These are phyloP conservation scores for Conger conger DNA, from an alignment of 2,113 vertebrate genomes.

Conservation along the genomic window DNA sequence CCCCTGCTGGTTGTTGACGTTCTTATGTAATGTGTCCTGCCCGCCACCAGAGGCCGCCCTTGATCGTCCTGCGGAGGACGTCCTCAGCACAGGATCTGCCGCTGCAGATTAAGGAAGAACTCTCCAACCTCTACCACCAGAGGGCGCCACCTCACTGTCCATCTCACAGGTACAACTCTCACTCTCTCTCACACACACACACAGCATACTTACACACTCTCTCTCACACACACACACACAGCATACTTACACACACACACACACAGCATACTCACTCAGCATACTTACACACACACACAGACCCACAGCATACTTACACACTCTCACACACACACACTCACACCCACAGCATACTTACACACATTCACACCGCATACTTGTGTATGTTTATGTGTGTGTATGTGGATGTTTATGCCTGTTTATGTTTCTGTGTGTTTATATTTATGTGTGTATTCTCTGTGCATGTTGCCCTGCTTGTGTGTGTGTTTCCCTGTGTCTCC, in stretches of 20 bases:
- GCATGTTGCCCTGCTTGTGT: conserved; percentile 12
- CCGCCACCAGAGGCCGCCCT: conserved; percentile 73
- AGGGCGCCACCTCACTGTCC: conserved; percentile 40
- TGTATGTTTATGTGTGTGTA: conserved; percentile 16
- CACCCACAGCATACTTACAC: not conserved
- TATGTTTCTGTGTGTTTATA: not conserved
- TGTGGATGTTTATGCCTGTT: conserved; percentile 7
- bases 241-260: not conserved
- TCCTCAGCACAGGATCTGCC: conserved; percentile 74
- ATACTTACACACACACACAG: not conserved
- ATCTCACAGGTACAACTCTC: conserved; percentile 60
- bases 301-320: conserved; percentile 9
- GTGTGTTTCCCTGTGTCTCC: conserved; percentile 17
- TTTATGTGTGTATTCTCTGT: not conserved
- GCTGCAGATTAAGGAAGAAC: conserved; percentile 61
- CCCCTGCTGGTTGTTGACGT: not conserved
- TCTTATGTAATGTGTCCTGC: conserved; percentile 4
- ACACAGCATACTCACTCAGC: not conserved
- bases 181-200: not conserved
- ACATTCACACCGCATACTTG: not conserved
- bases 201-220: not conserved
- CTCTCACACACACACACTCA: not conserved
- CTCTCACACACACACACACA: not conserved
- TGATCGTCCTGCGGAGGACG: conserved; percentile 68
- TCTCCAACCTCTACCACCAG: conserved; percentile 70